Evolutionary conservation across 2,113 vertebrate species (phyloP).

Genomic region (Aptenodytes forsteri): DNA sequence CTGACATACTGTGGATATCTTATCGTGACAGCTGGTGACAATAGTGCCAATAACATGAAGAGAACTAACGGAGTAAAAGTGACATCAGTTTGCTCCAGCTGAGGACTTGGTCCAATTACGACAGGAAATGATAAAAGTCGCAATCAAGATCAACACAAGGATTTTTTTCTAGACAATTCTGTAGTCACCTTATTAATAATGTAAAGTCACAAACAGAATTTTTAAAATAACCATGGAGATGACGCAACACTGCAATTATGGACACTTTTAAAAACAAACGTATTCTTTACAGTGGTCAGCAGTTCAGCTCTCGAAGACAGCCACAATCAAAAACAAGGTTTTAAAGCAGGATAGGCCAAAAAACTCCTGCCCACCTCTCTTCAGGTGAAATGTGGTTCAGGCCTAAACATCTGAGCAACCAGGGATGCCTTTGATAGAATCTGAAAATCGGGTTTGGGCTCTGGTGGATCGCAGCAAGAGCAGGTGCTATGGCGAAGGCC

Average conservation of each 20-base stretch:
- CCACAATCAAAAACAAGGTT: background rate
- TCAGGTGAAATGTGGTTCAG: background rate
- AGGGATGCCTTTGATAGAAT: background rate
- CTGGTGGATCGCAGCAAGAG: background rate
- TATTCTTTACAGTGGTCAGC: background rate
- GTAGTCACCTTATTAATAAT: slow-evolving; percentile 55
- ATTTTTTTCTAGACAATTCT: background rate
- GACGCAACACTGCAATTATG: background rate
- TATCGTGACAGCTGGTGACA: background rate
- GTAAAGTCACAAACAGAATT: slow-evolving; percentile 17
- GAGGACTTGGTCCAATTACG: background rate
- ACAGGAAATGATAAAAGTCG: background rate
- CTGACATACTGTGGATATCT: background rate
- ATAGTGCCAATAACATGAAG: background rate
- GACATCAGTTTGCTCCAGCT: background rate
- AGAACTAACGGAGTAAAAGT: background rate
- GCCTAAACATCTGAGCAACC: background rate
- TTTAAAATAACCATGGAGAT: slow-evolving; percentile 21
- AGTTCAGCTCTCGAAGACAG: background rate
- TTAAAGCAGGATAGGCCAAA: background rate
- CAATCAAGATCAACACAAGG: background rate
- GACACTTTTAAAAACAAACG: background rate
- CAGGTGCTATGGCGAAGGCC: background rate
- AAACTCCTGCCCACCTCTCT: background rate
- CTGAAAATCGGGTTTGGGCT: background rate